Evolutionary conservation across 1,140 invertebrate species (phyloP).

Genomic region (Sarcophaga peregrina): DNA sequence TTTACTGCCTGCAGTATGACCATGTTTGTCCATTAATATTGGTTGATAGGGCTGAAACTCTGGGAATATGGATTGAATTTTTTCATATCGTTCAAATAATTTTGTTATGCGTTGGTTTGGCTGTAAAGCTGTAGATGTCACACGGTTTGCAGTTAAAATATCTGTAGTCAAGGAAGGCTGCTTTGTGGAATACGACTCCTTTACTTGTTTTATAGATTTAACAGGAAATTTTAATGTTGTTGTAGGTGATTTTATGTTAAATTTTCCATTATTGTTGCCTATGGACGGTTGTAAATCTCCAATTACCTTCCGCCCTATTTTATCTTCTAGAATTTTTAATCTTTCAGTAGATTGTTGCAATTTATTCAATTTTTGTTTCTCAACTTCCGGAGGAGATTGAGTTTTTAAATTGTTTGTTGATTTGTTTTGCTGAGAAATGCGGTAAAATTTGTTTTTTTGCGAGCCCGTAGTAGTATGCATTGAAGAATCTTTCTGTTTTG

Average conservation of each 20-base stretch:
- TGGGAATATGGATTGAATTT: slow-evolving; percentile 80
- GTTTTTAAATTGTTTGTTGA: slow-evolving; percentile 29
- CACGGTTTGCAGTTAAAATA: not conserved
- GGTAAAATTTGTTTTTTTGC: slow-evolving; percentile 46
- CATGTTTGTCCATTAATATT: slow-evolving; percentile 43
- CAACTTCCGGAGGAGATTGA: not conserved
- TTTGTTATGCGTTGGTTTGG: slow-evolving; percentile 71
- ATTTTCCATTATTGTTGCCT: slow-evolving; percentile 4
- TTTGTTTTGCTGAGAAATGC: slow-evolving; percentile 46
- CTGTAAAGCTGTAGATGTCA: slow-evolving; percentile 50
- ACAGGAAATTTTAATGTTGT: slow-evolving; percentile 55
- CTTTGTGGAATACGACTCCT: slow-evolving; percentile 64
- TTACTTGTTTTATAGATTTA: slow-evolving; percentile 72
- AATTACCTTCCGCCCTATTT: slow-evolving; percentile 56
- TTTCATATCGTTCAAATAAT: slow-evolving; percentile 78
- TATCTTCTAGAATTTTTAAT: slow-evolving; percentile 48
- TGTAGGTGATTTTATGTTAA: not conserved
- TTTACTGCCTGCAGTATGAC: slow-evolving; percentile 36
- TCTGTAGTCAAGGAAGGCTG: slow-evolving; percentile 37
- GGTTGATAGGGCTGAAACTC: slow-evolving; percentile 71
- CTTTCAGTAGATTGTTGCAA: slow-evolving; percentile 35
- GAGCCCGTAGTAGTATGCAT: not conserved
- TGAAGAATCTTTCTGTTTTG: slow-evolving; percentile 45
- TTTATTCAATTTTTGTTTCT: slow-evolving; percentile 31
- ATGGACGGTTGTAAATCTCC: slow-evolving; percentile 48